These are phyloP conservation scores for Drosophila ohnishii DNA, from an alignment of 1,140 invertebrate genomes.

Conservation along the genomic window DNA sequence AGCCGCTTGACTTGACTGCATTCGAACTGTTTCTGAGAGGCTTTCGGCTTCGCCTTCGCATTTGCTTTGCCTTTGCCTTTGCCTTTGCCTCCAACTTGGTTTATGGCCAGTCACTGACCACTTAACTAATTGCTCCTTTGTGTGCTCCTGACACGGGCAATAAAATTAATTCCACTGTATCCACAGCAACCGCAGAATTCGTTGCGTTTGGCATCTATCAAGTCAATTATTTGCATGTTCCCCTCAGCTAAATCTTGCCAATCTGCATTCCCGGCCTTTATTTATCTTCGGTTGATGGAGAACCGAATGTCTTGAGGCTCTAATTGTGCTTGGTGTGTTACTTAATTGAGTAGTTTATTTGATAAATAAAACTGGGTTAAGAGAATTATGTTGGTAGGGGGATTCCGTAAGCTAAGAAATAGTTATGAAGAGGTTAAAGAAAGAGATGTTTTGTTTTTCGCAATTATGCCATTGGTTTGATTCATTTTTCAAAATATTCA, in stretches of 20 bases:
- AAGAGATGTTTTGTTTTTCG: no score
- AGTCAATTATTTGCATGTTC: constrained; percentile 52
- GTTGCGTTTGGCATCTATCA: constrained; percentile 17
- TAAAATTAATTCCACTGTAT: constrained; percentile 61
- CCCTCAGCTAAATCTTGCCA: constrained; percentile 4
- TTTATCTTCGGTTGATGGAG: constrained; percentile 11
- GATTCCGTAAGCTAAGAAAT: not conserved
- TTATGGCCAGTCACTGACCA: constrained; percentile 73
- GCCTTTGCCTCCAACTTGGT: constrained; percentile 38
- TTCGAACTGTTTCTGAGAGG: constrained; percentile 64
- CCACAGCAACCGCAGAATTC: constrained; percentile 22
- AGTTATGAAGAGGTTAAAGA: not conserved
- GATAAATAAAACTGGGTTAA: not conserved
- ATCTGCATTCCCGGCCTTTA: constrained; percentile 20
- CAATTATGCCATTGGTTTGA: no score
- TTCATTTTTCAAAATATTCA: not conserved
- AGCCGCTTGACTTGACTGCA: constrained; percentile 61
- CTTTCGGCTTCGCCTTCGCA: constrained; percentile 9
- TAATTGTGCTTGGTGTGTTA: not conserved
- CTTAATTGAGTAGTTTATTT: not conserved
- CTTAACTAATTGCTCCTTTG: constrained; percentile 79
- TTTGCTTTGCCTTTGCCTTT: not conserved
- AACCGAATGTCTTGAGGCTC: not conserved
- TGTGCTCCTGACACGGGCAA: constrained; percentile 73
- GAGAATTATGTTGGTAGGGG: not conserved